Conservation (phyloP, 1,140 invertebrate species). For the Lanistes nyassanus region DNA sequence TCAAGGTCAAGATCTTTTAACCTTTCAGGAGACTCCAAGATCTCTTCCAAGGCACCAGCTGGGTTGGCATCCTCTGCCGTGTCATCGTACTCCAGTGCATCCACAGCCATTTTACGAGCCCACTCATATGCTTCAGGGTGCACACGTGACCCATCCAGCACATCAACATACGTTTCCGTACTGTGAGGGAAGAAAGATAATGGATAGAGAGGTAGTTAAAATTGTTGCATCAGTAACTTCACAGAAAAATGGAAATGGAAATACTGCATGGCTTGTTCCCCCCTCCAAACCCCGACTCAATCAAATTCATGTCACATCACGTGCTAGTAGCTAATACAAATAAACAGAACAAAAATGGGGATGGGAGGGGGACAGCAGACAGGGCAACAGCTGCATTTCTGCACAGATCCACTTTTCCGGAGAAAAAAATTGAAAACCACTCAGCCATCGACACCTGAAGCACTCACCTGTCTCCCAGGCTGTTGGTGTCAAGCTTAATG, state of each 20-base stretch:
- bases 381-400: not conserved
- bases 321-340: too few relatives aligned
- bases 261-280: not conserved
- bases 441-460: not conserved
- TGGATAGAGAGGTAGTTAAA: too few relatives aligned
- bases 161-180: slow-evolving; percentile 94
- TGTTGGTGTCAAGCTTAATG: slow-evolving; percentile 97
- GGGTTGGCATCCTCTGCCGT: slow-evolving; percentile 84
- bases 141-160: slow-evolving; percentile 95
- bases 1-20: slow-evolving; percentile 97
- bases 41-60: slow-evolving; percentile 95
- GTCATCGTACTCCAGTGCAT: slow-evolving; percentile 98
- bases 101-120: slow-evolving; percentile 99
- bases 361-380: too few relatives aligned
- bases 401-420: not conserved
- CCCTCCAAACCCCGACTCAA: too few relatives aligned
- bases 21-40: slow-evolving; percentile 91
- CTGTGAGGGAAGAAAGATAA: slow-evolving; percentile 63
- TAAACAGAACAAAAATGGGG: too few relatives aligned
- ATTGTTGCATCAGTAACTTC: not conserved
- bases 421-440: not conserved
- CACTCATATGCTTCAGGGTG: slow-evolving; percentile 99
- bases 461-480: slow-evolving; percentile 82
- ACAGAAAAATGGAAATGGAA: not conserved
- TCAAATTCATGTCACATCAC: too few relatives aligned